These are phyloP conservation scores for Crotalus helleri DNA, from an alignment of 2,113 vertebrate species.

Conservation along the genomic window DNA sequence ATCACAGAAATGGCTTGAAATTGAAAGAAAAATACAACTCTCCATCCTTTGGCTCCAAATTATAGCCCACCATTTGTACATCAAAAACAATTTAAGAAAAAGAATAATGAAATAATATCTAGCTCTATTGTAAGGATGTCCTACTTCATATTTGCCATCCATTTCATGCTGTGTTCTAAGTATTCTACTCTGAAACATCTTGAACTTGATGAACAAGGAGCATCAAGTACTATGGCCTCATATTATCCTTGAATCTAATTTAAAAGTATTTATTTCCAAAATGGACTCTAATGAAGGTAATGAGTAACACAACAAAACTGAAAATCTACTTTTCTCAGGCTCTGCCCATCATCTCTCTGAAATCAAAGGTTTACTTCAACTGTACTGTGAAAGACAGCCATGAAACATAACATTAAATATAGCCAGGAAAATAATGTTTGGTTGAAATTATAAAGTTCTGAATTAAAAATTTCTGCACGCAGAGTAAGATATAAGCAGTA, in stretches of 20 bases:
- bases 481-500: slow-evolving; percentile 16
- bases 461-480: slow-evolving; percentile 13
- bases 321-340: background rate
- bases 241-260: background rate
- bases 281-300: background rate
- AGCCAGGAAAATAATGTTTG: background rate
- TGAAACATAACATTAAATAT: background rate
- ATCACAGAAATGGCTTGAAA: background rate
- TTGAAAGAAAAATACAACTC: background rate
- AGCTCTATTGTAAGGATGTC: background rate
- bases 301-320: background rate
- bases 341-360: background rate
- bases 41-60: background rate
- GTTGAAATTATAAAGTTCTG: slow-evolving; percentile 4
- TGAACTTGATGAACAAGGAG: background rate
- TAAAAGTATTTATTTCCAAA: background rate
- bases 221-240: background rate
- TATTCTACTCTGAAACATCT: background rate
- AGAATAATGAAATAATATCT: background rate
- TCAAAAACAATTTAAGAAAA: background rate
- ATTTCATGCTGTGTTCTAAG: background rate
- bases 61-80: background rate
- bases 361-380: background rate
- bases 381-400: background rate
- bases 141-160: background rate